These are phyloP conservation scores for Ctenochaetus hawaiiensis DNA, from an alignment of 2,797 vertebrate genomes.

Conservation along the genomic window DNA sequence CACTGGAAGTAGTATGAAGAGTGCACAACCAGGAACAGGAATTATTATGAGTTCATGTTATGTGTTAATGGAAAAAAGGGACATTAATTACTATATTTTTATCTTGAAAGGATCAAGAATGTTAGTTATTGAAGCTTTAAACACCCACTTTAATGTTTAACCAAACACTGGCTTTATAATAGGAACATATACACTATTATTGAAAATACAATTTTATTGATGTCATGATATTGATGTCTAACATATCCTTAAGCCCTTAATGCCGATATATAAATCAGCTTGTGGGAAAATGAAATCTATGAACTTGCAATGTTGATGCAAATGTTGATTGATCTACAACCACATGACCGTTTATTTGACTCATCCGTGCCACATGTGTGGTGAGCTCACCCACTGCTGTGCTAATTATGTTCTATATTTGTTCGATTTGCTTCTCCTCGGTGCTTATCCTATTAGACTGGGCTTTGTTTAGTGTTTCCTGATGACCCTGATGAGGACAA, in stretches of 20 bases:
- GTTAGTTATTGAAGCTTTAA: neutral
- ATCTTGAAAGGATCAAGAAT: neutral
- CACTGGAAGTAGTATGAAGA: too few relatives aligned
- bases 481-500: neutral
- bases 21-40: neutral
- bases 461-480: neutral
- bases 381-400: neutral
- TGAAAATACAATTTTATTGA: neutral
- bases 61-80: neutral
- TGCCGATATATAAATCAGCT: neutral
- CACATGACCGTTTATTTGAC: neutral
- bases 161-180: neutral
- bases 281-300: neutral
- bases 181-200: neutral
- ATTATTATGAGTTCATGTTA: neutral
- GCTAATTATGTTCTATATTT: neutral
- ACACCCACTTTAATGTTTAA: too few relatives aligned
- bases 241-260: neutral
- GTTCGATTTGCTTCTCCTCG: slow-evolving; percentile 3
- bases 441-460: neutral
- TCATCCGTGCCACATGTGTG: neutral
- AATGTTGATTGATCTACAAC: neutral
- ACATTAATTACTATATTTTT: too few relatives aligned
- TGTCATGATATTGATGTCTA: neutral
- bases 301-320: neutral